Conservation (phyloP, 2,888 invertebrate species). For the Dilophus febrilis region DNA sequence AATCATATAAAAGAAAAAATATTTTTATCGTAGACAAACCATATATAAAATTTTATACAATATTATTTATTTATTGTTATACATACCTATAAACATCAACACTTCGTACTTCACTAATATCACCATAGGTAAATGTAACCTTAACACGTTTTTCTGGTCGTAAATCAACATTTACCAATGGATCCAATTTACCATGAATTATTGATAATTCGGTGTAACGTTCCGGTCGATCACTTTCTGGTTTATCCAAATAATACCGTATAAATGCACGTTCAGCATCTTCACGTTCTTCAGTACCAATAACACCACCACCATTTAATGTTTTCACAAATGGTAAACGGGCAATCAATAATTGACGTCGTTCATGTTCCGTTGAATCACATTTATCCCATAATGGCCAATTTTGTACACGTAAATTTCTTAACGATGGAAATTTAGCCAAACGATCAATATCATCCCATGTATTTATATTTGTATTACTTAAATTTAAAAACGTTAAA, state of each 20-base stretch:
- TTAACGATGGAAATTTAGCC: constrained; percentile 63
- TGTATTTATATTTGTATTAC: constrained; percentile 61
- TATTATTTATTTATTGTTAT: too few species aligned
- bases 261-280: constrained; percentile 88
- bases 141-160: constrained; percentile 73
- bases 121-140: constrained; percentile 67
- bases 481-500: constrained; percentile 66
- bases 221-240: constrained; percentile 64
- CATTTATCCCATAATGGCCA: constrained; percentile 59
- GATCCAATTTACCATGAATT: constrained; percentile 79
- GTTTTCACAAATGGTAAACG: constrained; percentile 70
- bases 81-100: constrained; percentile 56
- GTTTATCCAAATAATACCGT: constrained; percentile 77
- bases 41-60: too few species aligned
- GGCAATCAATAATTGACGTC: constrained; percentile 73
- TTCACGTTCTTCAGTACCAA: constrained; percentile 71
- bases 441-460: constrained; percentile 85
- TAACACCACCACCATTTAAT: constrained; percentile 76
- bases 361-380: constrained; percentile 76
- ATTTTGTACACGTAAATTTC: constrained; percentile 64
- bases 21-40: too few species aligned
- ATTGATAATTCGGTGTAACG: constrained; percentile 59
- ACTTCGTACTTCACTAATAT: constrained; percentile 51
- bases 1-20: too few species aligned
- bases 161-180: constrained; percentile 74